A percentile compares a stretch with the other conserved stretches of the same genome.
Conservation (phyloP, 2,113 vertebrate species). For the Carlito syrichta region DNA sequence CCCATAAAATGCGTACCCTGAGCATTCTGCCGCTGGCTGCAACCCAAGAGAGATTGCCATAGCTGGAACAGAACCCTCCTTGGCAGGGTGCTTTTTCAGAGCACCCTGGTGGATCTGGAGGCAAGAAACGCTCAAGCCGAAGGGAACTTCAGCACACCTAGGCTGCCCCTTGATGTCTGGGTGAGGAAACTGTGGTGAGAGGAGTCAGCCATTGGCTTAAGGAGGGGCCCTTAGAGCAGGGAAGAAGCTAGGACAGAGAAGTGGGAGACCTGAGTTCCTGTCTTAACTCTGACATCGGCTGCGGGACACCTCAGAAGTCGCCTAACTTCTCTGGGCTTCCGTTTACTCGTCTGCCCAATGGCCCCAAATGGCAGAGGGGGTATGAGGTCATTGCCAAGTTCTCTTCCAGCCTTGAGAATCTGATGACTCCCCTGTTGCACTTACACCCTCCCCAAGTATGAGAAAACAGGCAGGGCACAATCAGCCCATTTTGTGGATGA, state of each 20-base stretch:
- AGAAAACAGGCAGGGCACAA: background rate
- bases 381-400: background rate
- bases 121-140: background rate
- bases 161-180: background rate
- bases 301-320: background rate
- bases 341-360: background rate
- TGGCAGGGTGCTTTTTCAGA: background rate
- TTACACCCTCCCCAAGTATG: background rate
- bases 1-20: background rate
- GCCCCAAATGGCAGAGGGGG: background rate
- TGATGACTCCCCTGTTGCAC: too few relatives aligned
- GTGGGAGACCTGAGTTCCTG: background rate
- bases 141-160: background rate
- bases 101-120: background rate
- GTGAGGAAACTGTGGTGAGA: background rate
- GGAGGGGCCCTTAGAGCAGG: background rate
- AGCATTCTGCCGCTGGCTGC: too few relatives aligned
- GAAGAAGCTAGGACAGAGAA: background rate
- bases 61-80: background rate
- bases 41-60: background rate
- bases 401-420: background rate
- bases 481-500: background rate
- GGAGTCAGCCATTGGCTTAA: background rate
- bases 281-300: background rate
- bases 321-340: background rate